Evolutionary conservation across 53 echinoderm and acorn worm species (phyloP), one percentile per base, ranked within the genome.

Genomic region (Arbacia lixula): DNA sequence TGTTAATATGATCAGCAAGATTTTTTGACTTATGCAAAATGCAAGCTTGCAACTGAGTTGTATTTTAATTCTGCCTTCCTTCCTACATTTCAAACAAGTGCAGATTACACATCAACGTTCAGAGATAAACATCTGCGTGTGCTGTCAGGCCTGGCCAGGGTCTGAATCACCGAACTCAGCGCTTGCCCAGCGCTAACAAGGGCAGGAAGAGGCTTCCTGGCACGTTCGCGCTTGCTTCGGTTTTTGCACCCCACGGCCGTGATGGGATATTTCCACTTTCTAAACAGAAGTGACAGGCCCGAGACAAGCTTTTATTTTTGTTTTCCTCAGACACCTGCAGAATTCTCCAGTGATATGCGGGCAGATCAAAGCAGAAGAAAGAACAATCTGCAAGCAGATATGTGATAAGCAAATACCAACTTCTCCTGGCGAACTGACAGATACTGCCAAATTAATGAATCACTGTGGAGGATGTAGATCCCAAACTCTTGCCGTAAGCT

Each of bases 31-130:
- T 46, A 46, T 46, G 3, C 53, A 33, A 51, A 74, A 51, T 74
- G 74, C 74, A 74, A 74, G 74, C 74, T 74, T 74, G 74, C 74
- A 74, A 43, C 69, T 43, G 43, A 69, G 52, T 74, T 51, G 74
- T 53, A 74, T 46, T 14, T 10, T 74, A 74, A 74, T 74, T 74
- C 34, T 30, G 31, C 29, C 53, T 74, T 74, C 74, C 74, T 74
- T 74, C 74, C 74, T 74, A 74, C 74, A 74, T 69, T 69, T 69
- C 69, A 42, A 69, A 69, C 69, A 69, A 69, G 69, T 43, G 69
- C 42, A 69, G 27, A 69, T n/a, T 42, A 69, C 46, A 69, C 69
- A 69, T 69, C 46, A 69, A 12, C 43, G 40, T 69, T 69, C 69
- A 42, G 0, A 74, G 74, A 74, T 74, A 19, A 30, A 50, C 32